Base-by-base conservation (phyloP, 2,797 vertebrate genomes). In the Crypturellus tataupa region DNA sequence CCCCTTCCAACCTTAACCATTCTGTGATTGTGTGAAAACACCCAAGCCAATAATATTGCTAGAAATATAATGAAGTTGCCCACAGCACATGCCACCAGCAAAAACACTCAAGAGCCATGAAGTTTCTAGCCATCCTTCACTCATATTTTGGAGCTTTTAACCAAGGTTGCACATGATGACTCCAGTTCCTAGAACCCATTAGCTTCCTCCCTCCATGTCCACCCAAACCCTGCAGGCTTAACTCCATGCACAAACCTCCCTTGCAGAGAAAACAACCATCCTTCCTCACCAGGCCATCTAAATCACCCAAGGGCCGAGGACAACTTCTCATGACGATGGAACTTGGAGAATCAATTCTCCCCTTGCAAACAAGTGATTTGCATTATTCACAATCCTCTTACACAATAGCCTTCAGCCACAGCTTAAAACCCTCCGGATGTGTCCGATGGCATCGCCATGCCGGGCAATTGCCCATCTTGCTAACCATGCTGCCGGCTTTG, bases 41-140 rank as follows among this genome's bases (percentile, higher is more conserved):
- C 49, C 49, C 89, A 93, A 94, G 91, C 62, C 80, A 89, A 93
- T 95, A 91, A 89, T 87, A 94, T 63, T 95, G 85, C 86, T 93
- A 79, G 76, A 92, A 92, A 95, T 85, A 55, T 56, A 2, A 70
- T 92, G 2, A 87, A 96, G 90, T 92, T 94, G 63, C 51, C 88
- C 5, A 17, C 60, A 80, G 93, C 91, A 93, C 85, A 94, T 86
- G 92, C 85, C 89, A 88, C 80, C 87, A 91, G 72, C 47, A 67
- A 65, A 93, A 95, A 81, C 85, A 91, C 67, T 58, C 77, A 69
- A 95, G 90, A 95, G 37, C 75, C 81, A 68, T 51, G 47, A 80
- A 73, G 72, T 87, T 64, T 46, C 56, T 17, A 42, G 53, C 16
- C 72, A 68, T 37, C 13, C 81, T 80, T 87, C 5, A 1, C 68